Evolutionary conservation across 92 coral and sea anemone genomes (phyloP).

Genomic region (Bergia sp.): DNA sequence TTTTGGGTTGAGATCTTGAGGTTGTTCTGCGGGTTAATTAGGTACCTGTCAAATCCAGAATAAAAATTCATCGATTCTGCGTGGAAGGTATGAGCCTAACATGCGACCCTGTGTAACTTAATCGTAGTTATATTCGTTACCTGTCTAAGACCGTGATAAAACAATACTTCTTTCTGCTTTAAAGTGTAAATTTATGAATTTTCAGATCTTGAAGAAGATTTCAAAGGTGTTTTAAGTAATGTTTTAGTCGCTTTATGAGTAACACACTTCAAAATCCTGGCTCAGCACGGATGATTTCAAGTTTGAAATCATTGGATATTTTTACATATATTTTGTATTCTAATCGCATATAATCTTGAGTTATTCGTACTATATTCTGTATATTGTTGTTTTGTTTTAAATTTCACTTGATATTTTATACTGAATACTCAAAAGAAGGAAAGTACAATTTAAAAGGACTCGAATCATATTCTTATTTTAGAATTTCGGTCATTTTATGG

Average conservation of each 20-base stretch:
- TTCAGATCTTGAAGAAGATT: not conserved
- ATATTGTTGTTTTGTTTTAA: not conserved
- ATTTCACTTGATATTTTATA: not conserved
- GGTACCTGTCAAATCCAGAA: conserved; percentile 24
- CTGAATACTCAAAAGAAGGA: conserved; percentile 2
- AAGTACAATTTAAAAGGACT: not conserved
- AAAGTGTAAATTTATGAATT: not conserved
- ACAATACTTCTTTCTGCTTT: not conserved
- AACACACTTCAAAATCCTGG: not conserved
- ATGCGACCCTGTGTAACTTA: not conserved
- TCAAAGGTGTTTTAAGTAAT: not conserved
- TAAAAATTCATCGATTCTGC: not conserved
- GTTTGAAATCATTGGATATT: no score
- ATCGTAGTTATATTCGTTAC: not conserved
- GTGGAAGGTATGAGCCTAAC: not conserved
- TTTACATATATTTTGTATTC: not conserved
- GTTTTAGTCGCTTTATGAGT: not conserved
- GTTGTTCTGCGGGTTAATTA: conserved; percentile 19
- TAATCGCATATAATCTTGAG: not conserved
- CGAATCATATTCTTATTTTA: not conserved
- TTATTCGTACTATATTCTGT: not conserved
- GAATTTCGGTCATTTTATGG: not conserved
- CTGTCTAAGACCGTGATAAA: not conserved
- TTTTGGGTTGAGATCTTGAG: conserved; percentile 1
- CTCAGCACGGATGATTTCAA: not conserved